phyloP scores from a whole-genome alignment of 2,888 invertebrate genomes.

The Pristionchus exspectatus region DNA sequence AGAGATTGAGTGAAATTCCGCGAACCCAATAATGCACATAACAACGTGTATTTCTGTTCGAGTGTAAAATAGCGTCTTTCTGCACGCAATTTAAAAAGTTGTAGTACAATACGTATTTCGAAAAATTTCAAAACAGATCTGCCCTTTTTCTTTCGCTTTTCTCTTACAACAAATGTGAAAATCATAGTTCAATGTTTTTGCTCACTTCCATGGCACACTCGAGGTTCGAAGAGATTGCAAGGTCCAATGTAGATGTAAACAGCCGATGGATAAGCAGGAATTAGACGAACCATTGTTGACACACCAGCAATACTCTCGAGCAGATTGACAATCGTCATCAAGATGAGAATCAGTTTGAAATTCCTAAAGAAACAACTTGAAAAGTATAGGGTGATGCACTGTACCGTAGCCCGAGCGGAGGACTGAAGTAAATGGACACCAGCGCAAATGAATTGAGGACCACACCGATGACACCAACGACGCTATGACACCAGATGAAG shows the following conservation, averaged over 20 bases:
- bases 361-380: neutral
- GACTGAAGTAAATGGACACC: neutral
- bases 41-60: no score
- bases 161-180: neutral
- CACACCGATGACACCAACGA: neutral
- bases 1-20: no score
- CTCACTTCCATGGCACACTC: neutral
- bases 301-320: neutral
- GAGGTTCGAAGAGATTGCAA: neutral
- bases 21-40: no score
- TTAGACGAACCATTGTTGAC: neutral
- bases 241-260: neutral
- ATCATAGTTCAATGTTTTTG: neutral
- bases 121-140: no score
- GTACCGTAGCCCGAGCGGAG: neutral
- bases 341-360: neutral
- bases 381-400: neutral
- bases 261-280: neutral
- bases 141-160: no score
- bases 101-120: no score
- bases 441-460: neutral
- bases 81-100: no score
- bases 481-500: neutral
- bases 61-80: no score
- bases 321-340: neutral